Conservation (phyloP, 2,888 invertebrate species). For the Abrostola triplasia region DNA sequence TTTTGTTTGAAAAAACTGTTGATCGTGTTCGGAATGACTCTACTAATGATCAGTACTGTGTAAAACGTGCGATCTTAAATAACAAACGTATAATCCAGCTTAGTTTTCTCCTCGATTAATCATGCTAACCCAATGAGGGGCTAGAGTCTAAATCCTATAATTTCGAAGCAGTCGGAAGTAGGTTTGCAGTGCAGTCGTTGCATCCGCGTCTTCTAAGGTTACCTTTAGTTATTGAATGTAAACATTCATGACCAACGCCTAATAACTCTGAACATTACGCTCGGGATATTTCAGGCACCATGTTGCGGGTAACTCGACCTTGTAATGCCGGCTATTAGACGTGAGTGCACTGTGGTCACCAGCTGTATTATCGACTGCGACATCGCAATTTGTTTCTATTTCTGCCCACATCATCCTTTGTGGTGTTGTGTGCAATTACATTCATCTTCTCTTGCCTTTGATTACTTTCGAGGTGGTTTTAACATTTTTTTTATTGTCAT, state of each 20-base stretch:
- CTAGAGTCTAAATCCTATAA: conserved; percentile 82
- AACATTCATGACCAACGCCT: conserved; percentile 15
- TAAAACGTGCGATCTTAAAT: conserved; percentile 78
- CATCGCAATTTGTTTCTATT: conserved; percentile 80
- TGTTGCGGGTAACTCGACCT: conserved; percentile 35
- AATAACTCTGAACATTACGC: conserved; percentile 6
- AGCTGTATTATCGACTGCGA: conserved; percentile 74
- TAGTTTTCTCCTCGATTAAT: conserved; percentile 84
- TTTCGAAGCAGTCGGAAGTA: conserved; percentile 78
- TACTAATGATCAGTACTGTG: conserved; percentile 72
- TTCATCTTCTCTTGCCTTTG: conserved; percentile 67
- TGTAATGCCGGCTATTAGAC: conserved; percentile 50
- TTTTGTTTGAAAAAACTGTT: conserved; percentile 68
- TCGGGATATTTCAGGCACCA: conserved; percentile 18
- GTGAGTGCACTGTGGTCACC: conserved; percentile 68
- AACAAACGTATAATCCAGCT: conserved; percentile 75
- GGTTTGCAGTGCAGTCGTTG: conserved; percentile 81
- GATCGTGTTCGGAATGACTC: conserved; percentile 74
- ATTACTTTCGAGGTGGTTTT: conserved; percentile 67
- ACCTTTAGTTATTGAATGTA: conserved; percentile 27
- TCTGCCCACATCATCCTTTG: conserved; percentile 74
- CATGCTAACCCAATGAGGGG: conserved; percentile 82
- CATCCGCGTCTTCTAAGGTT: conserved; percentile 65
- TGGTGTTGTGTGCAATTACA: conserved; percentile 76
- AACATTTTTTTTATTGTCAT: conserved; percentile 61